These are phyloP conservation scores for Typhlichthys eigenmanni DNA, from an alignment of 2,797 vertebrate genomes.

Conservation along the genomic window DNA sequence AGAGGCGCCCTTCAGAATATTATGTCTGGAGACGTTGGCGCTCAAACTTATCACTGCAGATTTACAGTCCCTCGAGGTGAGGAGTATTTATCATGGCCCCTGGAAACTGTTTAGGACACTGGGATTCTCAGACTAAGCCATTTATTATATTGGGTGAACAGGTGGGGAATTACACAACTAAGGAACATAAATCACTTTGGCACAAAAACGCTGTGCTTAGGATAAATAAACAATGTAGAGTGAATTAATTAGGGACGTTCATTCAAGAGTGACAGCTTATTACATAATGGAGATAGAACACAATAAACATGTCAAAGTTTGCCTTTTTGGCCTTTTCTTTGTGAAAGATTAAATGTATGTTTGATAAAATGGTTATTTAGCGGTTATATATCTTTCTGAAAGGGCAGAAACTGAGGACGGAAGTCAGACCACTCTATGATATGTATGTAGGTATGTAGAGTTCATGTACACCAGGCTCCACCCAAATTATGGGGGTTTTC, in stretches of 20 bases:
- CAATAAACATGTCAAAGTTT: not conserved
- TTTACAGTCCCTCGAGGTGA: conserved; percentile 34
- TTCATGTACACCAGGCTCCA: conserved; percentile 19
- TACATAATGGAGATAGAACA: not conserved
- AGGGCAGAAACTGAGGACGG: not conserved
- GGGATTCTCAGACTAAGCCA: conserved; percentile 29
- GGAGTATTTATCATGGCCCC: conserved; percentile 40
- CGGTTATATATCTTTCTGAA: not conserved
- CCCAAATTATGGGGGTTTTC: conserved; percentile 17
- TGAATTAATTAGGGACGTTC: not conserved
- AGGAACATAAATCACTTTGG: conserved; percentile 52
- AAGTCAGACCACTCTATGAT: conserved; percentile 7
- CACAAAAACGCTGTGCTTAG: conserved; percentile 5
- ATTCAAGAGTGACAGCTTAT: not conserved
- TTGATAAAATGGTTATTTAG: not conserved
- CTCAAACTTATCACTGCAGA: conserved; percentile 11
- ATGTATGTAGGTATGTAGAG: too few species aligned
- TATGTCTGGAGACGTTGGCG: conserved; percentile 10
- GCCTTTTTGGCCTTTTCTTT: not conserved
- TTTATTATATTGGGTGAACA: conserved; percentile 32
- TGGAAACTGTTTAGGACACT: conserved; percentile 18
- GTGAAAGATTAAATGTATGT: not conserved
- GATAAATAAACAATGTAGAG: conserved; percentile 15
- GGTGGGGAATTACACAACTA: conserved; percentile 17
- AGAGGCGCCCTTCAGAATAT: conserved; percentile 19